Evolutionary conservation across 2,888 invertebrate species (phyloP), one percentile per base, ranked within the genome.

Genomic region (Aspidiotus destructor): DNA sequence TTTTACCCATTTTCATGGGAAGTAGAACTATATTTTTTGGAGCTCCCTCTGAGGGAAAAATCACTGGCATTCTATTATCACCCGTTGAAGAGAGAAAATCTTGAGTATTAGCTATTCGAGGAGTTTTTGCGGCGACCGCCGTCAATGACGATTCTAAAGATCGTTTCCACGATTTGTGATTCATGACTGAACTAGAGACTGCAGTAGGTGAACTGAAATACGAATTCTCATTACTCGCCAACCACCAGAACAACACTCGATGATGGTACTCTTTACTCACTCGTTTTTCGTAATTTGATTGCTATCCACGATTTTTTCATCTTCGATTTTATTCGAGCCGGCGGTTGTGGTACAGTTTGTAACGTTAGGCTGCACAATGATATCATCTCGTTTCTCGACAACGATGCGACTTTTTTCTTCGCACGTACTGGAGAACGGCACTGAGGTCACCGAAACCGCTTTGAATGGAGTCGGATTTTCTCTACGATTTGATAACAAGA

Each of bases 361-460:
- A n/a, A 79, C 78, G 70, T 80, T 80, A 3, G 85, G 84, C 41
- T 82, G 81, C 62, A 80, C 81, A 15, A 67, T 28, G 73, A 84
- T 83, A 73, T 85, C 86, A 75, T 85, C 86, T 69, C 83, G 83
- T 73, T 84, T 85, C 77, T 92, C 91, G 60, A 92, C 87, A 8
- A 87, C 81, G 72, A 92, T 92, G 62, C 87, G 84, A 73, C 89
- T 90, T 78, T 87, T 88, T 72, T 83, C 83, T 75, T 88, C 88
- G 0, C 87, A 86, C 0, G 88, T 87, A 17, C 86, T 87, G 71
- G 88, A 86, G 77, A 89, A 89, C 72, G 85, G 72, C 17, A 69
- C 57, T 41, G 70, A 70, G 15, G 67, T 42, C 8, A 48, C 67
- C 1, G 58, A 42, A 60, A 17, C 40, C 7, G 67, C 60, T 40